Base-by-base conservation (phyloP, 1,140 invertebrate species). In the Lordiphosa collinella region DNA sequence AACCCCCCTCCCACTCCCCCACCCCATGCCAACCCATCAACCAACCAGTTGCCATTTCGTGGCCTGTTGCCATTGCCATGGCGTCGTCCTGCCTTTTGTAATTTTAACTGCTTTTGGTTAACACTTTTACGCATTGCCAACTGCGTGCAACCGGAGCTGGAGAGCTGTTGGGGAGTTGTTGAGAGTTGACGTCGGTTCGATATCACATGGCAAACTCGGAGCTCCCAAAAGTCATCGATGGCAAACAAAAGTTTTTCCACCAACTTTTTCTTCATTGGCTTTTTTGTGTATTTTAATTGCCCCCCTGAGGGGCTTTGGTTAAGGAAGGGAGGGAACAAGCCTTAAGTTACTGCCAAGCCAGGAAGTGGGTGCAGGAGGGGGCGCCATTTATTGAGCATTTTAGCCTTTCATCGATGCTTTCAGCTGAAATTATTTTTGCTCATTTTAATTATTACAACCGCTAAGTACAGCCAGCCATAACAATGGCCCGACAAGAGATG, bases 351-450 rank as follows among this genome's bases (percentile, higher is more conserved):
- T 47, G 52, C 18, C 41, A 29, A 67, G 63, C 41, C 56, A 44
- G 16, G n/a, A n/a, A n/a, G n/a, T n/a, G n/a, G n/a, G n/a, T n/a
- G n/a, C n/a, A 12, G 9, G 11, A 7, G 4, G 29, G 13, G 6
- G 14, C 13, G 49, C 36, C 71, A 80, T 80, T 82, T 82, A 80
- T 82, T 82, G 78, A 72, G 78, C 78, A 84, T 69, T 84, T 82
- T 68, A 84, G 78, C 78, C 78, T 84, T 84, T 84, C 78, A 84
- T 84, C 78, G 78, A 84, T 84, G 78, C 78, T 84, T 84, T 84
- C 69, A 67, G 38, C 68, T 59, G 56, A 84, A 84, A 84, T 84
- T 84, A 84, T 80, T 80, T 47, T 80, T 63, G 78, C 78, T 78
- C 78, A 84, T 84, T 84, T 82, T 82, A 82, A 82, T 84, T 84